A percentile compares a stretch with the other conserved stretches of the same genome.
These are phyloP conservation scores for Pammene fasciana DNA, from an alignment of 2,888 invertebrate genomes.

Conservation along the genomic window DNA sequence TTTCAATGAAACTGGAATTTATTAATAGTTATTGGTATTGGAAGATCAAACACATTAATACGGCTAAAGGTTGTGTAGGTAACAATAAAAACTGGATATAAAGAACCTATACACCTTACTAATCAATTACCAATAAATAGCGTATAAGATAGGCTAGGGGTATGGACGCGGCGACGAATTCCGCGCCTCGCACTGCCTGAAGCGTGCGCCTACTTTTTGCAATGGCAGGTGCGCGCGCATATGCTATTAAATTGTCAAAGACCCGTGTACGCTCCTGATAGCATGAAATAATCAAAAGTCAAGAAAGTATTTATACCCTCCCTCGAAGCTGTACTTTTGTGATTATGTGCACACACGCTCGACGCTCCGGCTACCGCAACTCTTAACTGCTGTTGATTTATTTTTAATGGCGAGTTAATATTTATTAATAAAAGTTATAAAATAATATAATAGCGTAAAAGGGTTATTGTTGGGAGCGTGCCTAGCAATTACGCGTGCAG, in stretches of 20 bases:
- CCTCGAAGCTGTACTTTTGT: slow-evolving; percentile 32
- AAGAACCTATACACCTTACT: slow-evolving; percentile 74
- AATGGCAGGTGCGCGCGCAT: slow-evolving; percentile 78
- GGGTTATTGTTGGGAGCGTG: slow-evolving; percentile 56
- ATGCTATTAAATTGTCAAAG: slow-evolving; percentile 84
- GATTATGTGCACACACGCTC: slow-evolving; percentile 45
- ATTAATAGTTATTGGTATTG: slow-evolving; percentile 32
- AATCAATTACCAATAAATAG: slow-evolving; percentile 82
- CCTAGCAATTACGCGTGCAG: slow-evolving; percentile 62
- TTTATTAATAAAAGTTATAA: slow-evolving; percentile 59
- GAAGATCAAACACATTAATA: slow-evolving; percentile 46
- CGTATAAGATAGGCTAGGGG: slow-evolving; percentile 75
- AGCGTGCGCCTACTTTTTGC: slow-evolving; percentile 82
- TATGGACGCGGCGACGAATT: slow-evolving; percentile 76
- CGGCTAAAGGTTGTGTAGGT: slow-evolving; percentile 59
- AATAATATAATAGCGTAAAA: slow-evolving; percentile 56
- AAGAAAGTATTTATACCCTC: slow-evolving; percentile 48
- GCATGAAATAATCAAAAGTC: slow-evolving; percentile 74
- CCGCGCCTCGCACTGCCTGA: slow-evolving; percentile 76
- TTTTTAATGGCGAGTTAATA: slow-evolving; percentile 54
- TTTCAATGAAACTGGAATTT: slow-evolving; percentile 1
- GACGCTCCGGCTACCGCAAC: slow-evolving; percentile 60
- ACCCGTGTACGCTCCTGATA: slow-evolving; percentile 66
- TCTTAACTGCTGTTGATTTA: slow-evolving; percentile 53
- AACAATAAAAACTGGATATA: slow-evolving; percentile 63